Evolutionary conservation across 1,140 invertebrate genomes (phyloP), one percentile per base, ranked within the genome.

Genomic region (Rhopalosiphum maidis): DNA sequence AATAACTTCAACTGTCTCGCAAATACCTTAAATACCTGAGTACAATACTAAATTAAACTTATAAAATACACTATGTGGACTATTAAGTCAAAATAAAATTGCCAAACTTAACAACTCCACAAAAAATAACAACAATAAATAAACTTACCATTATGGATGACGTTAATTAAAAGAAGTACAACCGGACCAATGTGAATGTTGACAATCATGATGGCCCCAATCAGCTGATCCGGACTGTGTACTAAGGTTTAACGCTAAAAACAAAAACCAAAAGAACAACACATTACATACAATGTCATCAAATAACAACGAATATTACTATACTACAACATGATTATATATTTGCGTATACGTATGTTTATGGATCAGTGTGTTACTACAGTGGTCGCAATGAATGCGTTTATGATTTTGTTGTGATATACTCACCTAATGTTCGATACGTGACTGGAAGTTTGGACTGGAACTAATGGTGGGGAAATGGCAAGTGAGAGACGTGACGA

Each of bases 81-180:
- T 55, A 7, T 55, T 8, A 55, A 68, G 30, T 11, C 25, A n/a
- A 46, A 60, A 60, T 85, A 25, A 85, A 46, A 25, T 4, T 1
- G 51, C 6, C 6, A 90, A 90, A 55, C 5, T 25, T 11, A 25
- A 90, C 54, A 54, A 41, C 37, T 41, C 5, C 3, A 83, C 37
- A 43, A 89, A n/a, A 60, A 54, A 89, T 89, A 89, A 43, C 35
- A 43, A 37, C 37, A 41, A 86, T 22, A 48, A 48, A 87, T 46
- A 54, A 37, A 85, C 91, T 93, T 55, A 93, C 91, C 91, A 93
- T 93, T 93, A n/a, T 93, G 91, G 23, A 93, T 54, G 35, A 54
- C 25, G 91, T 85, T 85, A 54, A 93, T 55, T 11, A 93, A n/a
- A 85, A 93, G 43, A 54, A 93, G 46, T 51, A 93, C 91, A 43